Base-by-base conservation (phyloP, 1,140 invertebrate species). In the Polypedilum vanderplanki region DNA sequence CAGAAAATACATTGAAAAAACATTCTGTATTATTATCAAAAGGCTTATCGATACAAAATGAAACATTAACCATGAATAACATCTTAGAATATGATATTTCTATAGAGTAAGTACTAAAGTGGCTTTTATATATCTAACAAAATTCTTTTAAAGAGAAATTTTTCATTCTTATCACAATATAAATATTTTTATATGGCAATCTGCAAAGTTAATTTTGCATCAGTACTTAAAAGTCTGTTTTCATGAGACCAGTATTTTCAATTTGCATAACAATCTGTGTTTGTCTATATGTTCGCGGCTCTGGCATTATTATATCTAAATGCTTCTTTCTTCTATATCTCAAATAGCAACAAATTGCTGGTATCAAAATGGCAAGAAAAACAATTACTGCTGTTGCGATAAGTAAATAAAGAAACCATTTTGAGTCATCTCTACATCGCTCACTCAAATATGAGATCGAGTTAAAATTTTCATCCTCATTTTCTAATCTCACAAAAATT, bases 21-120 rank as follows among this genome's bases (percentile, higher is more conserved):
- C 93, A 96, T 84, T 88, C 91, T 24, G 80, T 85, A 4, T 83
- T 97, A 22, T 87, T 98, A 0, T 90, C 92, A 8, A 93, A 96
- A 80, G 97, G 97, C 70, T 91, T 98, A 78, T 93, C 95, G n/a
- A 85, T 98, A 0, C 89, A 90, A 17, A 90, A 93, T 15, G 80
- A 80, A 46, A 88, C 92, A 7, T 92, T 96, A 8, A 92, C 91
- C 7, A 91, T 98, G 67, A 89, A 90, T 77, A 94, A 98, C 84
- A 93, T 95, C 41, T 85, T 98, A 65, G 94, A 97, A 80, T 95
- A 94, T 4, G 89, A 92, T 81, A 87, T 97, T 75, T 92, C 93
- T 57, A 93, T 92, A 83, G 91, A 90, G 91, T 93, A 81, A 88
- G 90, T 87, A 74, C 74, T 65, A 22, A 67, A 74, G 22, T 20